Conservation (phyloP, 1,140 invertebrate genomes). For the Cydia splendana region DNA sequence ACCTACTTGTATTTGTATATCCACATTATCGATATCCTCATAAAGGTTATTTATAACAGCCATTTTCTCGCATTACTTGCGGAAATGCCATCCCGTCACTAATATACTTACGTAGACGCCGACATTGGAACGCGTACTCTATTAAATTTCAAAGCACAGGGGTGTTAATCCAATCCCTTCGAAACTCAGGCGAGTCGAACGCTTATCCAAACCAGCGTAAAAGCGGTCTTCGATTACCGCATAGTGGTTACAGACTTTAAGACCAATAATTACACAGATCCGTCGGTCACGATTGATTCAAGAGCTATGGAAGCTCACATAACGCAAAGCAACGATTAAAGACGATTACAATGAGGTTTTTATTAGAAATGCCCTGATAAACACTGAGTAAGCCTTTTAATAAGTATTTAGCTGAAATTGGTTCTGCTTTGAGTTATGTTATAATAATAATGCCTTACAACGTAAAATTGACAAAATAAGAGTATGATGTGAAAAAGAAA, state of each 20-base stretch:
- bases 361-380: background rate
- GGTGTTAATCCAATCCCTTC: background rate
- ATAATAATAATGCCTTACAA: background rate
- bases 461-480: too few relatives aligned
- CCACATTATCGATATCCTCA: background rate
- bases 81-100: conserved; percentile 19
- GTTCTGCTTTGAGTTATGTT: background rate
- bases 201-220: background rate
- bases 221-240: background rate
- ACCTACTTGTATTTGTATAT: background rate
- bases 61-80: conserved; percentile 8
- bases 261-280: too few relatives aligned
- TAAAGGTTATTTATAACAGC: conserved; percentile 12
- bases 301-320: background rate
- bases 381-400: background rate
- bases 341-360: background rate
- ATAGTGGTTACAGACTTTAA: too few relatives aligned
- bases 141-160: conserved; percentile 28
- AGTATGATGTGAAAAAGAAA: too few relatives aligned
- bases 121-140: conserved; percentile 13
- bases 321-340: conserved; percentile 5
- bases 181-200: background rate
- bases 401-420: background rate
- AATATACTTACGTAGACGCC: conserved; percentile 13
- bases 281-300: background rate